Conservation (phyloP, 2,888 invertebrate species). For the Acanthacorydalis orientalis region DNA sequence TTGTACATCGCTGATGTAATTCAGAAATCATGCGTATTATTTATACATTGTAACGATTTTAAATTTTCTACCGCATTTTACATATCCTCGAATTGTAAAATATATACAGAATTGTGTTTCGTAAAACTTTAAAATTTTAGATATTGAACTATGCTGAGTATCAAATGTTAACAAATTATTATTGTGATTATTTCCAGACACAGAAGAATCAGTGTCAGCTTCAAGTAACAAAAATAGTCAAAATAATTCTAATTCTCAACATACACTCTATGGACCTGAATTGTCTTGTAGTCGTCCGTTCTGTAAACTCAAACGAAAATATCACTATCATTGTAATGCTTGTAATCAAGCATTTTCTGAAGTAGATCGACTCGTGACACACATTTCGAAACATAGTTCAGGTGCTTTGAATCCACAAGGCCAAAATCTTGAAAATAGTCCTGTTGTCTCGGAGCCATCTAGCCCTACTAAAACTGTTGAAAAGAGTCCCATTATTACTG, state of each 20-base stretch:
- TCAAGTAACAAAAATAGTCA: background rate
- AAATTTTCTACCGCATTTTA: too few species aligned
- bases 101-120: too few species aligned
- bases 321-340: constrained; percentile 63
- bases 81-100: too few species aligned
- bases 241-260: constrained; percentile 17
- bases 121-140: too few species aligned
- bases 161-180: too few species aligned
- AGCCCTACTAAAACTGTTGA: constrained; percentile 14
- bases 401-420: constrained; percentile 32
- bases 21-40: too few species aligned
- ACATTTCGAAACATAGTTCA: constrained; percentile 52
- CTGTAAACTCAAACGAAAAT: constrained; percentile 61
- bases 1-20: too few species aligned
- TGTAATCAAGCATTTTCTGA: constrained; percentile 72
- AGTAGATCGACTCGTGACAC: constrained; percentile 45
- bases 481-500: constrained; percentile 21
- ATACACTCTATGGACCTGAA: constrained; percentile 43
- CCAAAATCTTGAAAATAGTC: constrained; percentile 21
- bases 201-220: background rate
- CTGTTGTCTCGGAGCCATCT: constrained; percentile 6
- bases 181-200: background rate
- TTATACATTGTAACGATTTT: too few species aligned
- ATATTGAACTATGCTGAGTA: too few species aligned
- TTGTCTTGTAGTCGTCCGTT: constrained; percentile 58